Base-by-base conservation (phyloP, 1,140 invertebrate genomes). In the Manduca sexta region DNA sequence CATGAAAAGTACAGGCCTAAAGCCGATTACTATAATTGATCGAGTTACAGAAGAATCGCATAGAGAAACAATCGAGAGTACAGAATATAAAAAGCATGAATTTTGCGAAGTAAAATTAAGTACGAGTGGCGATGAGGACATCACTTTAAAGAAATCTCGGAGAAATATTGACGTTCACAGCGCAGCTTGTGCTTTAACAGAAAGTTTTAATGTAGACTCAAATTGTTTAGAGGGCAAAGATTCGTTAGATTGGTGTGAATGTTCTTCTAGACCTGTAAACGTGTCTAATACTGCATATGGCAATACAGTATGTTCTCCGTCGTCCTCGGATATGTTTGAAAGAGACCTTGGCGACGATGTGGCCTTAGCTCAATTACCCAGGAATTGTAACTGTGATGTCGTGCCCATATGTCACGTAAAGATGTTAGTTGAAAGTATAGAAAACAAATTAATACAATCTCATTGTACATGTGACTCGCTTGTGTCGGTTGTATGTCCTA, bases 341-440 rank as follows among this genome's bases (percentile, higher is more conserved):
- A 8, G 21, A 26, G 21, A 26, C 8, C 21, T 26, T 3, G 21
- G 1, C 4, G 21, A 26, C 4, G 8, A 26, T 5, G 4, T 8
- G 8, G 4, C 21, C 8, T 5, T 26, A 26, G 8, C 4, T 26
- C 1, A 3, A 5, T 26, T 26, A 26, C 21, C 21, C 4, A 26
- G 60, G 17, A 55, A 40, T 35, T 84, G 78, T 59, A 60, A 68
- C 30, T 84, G 81, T 53, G 61, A 69, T 56, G 70, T 59, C 56
- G 70, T 84, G 7, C 81, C 81, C 13, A 45, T 82, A 21, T 84
- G 78, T 73, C 78, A 84, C 40, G 74, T 84, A 0, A 84, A 84
- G 64, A 74, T 82, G 77, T 67, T 84, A 37, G 69, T 84, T 11
- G 68, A 79, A 34, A 69, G 69, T 67, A 81, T 84, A 53, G 75